phyloP scores from a whole-genome alignment of 2,113 vertebrate species.

The Antechinus flavipes region DNA sequence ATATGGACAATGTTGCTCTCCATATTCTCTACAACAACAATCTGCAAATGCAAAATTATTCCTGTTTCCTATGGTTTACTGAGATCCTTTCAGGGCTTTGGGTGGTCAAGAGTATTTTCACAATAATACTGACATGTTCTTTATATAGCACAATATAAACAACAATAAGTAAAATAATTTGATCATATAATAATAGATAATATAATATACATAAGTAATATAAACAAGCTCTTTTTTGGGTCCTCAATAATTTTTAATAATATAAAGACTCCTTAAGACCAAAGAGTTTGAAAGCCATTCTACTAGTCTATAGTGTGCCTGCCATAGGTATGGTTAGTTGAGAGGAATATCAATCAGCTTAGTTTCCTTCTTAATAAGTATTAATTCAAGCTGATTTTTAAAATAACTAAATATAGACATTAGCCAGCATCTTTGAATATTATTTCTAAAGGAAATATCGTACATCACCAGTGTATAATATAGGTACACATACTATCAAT shows the following conservation, averaged over 20 bases:
- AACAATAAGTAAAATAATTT: too few species aligned
- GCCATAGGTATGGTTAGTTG: background rate
- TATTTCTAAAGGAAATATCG: background rate
- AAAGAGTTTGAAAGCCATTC: too few species aligned
- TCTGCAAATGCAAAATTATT: background rate
- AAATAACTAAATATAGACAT: background rate
- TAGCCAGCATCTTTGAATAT: background rate
- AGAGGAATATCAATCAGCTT: background rate
- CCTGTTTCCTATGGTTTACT: background rate
- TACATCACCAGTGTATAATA: too few species aligned
- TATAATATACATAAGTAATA: too few species aligned
- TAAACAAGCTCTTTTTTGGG: too few species aligned
- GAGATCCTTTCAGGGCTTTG: background rate
- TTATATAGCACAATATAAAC: background rate
- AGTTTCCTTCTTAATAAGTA: background rate
- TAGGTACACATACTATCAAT: background rate
- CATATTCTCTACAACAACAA: background rate
- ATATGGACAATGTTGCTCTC: background rate
- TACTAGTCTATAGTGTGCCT: too few species aligned
- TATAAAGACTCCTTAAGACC: too few species aligned
- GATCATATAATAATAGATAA: too few species aligned
- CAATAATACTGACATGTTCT: background rate
- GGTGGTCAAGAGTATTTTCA: background rate
- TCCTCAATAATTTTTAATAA: too few species aligned
- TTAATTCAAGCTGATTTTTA: background rate